Evolutionary conservation across 2,113 vertebrate genomes (phyloP).

Genomic region (Epinephelus lanceolatus): DNA sequence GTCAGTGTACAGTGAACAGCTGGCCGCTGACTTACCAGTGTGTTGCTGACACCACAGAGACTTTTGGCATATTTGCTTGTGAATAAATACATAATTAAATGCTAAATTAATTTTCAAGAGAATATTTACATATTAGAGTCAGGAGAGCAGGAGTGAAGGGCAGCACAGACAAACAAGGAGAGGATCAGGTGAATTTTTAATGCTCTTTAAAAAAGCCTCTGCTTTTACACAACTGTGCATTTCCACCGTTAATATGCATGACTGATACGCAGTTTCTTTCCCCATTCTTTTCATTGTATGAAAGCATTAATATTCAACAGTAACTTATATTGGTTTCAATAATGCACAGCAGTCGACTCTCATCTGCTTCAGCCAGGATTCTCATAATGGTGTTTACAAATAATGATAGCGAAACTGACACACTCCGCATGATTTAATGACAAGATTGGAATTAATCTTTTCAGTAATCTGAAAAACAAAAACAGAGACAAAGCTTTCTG

Average conservation of each 20-base stretch:
- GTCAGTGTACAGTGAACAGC: conserved; percentile 37
- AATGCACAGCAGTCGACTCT: not conserved
- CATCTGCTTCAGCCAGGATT: not conserved
- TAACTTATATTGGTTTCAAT: not conserved
- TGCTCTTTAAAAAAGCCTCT: not conserved
- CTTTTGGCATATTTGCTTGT: conserved; percentile 42
- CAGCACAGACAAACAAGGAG: conserved; percentile 2
- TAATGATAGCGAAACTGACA: not conserved
- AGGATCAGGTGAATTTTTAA: not conserved
- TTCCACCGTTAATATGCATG: not conserved
- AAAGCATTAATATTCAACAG: conserved; percentile 4
- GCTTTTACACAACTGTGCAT: not conserved
- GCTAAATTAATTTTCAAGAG: conserved; percentile 48
- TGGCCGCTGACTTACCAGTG: conserved; percentile 20
- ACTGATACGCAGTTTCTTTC: not conserved
- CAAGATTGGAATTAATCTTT: not conserved
- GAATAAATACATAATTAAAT: conserved; percentile 71
- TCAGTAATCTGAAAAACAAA: not conserved
- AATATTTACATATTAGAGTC: conserved; percentile 37
- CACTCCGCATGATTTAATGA: not conserved
- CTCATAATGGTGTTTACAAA: not conserved
- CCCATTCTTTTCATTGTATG: not conserved
- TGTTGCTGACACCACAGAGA: conserved; percentile 27
- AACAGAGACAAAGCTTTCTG: not conserved
- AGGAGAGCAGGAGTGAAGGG: conserved; percentile 27